phyloP scores from a whole-genome alignment of 2,797 vertebrate genomes.

The Lateolabrax maculatus region DNA sequence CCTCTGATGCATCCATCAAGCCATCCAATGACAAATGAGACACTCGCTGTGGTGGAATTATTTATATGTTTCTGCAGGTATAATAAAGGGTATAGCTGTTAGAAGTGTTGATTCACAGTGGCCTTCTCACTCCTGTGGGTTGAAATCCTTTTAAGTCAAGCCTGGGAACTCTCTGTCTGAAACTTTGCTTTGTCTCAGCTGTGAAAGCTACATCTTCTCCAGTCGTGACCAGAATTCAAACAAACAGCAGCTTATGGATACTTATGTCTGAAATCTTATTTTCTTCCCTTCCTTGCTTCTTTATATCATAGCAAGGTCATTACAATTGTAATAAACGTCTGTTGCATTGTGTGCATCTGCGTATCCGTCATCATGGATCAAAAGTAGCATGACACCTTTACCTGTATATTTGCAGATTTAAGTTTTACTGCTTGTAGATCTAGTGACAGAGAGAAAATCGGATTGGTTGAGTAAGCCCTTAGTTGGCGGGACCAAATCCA shows the following conservation, averaged over 20 bases:
- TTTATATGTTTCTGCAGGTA: conserved; percentile 31
- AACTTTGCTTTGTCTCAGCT: conserved; percentile 49
- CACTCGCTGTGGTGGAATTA: conserved; percentile 13
- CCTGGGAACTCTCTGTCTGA: conserved; percentile 45
- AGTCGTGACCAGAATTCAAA: conserved; percentile 31
- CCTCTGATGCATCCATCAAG: conserved; percentile 50
- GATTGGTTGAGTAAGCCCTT: neutral
- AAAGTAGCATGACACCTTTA: neutral
- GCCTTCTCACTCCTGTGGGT: conserved; percentile 18
- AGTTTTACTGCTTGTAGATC: neutral
- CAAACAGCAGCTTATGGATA: conserved; percentile 17
- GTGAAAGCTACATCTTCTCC: conserved; percentile 34
- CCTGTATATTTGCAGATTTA: neutral
- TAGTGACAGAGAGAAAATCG: neutral
- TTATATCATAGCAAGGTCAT: neutral
- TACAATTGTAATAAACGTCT: no score
- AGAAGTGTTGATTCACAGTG: conserved; percentile 44
- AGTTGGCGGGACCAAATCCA: neutral
- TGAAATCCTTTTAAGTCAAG: conserved; percentile 48
- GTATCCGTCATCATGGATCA: neutral
- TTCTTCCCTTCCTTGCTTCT: neutral
- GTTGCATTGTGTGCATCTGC: neutral
- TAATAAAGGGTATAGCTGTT: conserved; percentile 32
- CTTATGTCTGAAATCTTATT: neutral
- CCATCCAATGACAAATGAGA: conserved; percentile 53